These are phyloP conservation scores for Agapostemon virescens DNA, from an alignment of 2,888 invertebrate genomes.

Conservation along the genomic window DNA sequence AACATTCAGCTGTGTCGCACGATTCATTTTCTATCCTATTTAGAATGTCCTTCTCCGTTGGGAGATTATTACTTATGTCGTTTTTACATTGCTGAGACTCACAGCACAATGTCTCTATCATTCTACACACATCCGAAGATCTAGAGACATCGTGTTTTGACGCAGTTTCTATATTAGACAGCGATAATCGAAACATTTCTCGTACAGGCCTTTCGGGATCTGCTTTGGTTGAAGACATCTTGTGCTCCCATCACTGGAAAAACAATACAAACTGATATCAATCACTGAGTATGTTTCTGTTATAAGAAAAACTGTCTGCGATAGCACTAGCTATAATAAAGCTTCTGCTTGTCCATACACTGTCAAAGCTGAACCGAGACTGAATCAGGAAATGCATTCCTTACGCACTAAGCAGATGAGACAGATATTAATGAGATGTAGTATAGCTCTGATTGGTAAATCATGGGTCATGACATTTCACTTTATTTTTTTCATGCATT, in stretches of 20 bases:
- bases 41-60: conserved; percentile 26
- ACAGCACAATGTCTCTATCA: conserved; percentile 45
- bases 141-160: conserved; percentile 53
- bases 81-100: conserved; percentile 24
- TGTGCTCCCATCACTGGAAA: conserved; percentile 71
- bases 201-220: conserved; percentile 57
- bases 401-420: conserved; percentile 27
- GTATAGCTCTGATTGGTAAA: conserved; percentile 28
- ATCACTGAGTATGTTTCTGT: background rate
- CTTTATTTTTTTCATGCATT: conserved; percentile 19
- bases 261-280: conserved; percentile 23
- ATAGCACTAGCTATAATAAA: background rate
- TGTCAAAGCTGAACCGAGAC: conserved; percentile 23
- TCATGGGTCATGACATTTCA: conserved; percentile 29
- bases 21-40: conserved; percentile 44
- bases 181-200: conserved; percentile 64
- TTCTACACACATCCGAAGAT: conserved; percentile 48
- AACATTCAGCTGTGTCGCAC: conserved; percentile 22
- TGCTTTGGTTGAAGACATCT: conserved; percentile 66
- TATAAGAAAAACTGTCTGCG: background rate
- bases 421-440: conserved; percentile 6
- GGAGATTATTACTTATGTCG: conserved; percentile 11
- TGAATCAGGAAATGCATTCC: conserved; percentile 40
- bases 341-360: background rate
- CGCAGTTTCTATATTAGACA: conserved; percentile 32